These are phyloP conservation scores for Pterocles orientalis DNA, from an alignment of 2,113 vertebrate species.

Conservation along the genomic window DNA sequence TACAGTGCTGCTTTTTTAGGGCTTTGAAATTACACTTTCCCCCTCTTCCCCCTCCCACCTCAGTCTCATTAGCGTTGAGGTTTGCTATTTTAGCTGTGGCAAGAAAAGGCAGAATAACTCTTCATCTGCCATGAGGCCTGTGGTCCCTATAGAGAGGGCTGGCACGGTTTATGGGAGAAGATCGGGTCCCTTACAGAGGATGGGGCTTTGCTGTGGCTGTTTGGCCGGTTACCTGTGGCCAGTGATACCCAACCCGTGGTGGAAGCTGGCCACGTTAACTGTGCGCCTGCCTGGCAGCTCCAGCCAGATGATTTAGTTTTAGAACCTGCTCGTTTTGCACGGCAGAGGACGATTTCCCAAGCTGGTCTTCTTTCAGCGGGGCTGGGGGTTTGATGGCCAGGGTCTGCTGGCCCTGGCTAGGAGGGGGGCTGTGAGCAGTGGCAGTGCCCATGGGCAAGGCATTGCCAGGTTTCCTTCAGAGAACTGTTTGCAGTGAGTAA, in stretches of 20 bases:
- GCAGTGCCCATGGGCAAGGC: not conserved
- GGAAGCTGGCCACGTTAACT: not conserved
- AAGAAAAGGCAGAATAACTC: not conserved
- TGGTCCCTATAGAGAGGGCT: not conserved
- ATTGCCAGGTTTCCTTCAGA: not conserved
- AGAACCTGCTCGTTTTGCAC: not conserved
- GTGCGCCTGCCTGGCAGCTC: not conserved
- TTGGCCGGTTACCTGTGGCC: fast-evolving
- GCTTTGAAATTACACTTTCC: conserved; percentile 19
- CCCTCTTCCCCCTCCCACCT: conserved; percentile 44
- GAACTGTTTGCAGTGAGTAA: not conserved
- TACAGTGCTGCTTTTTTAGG: conserved; percentile 13
- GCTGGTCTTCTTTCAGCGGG: not conserved
- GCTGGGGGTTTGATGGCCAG: not conserved
- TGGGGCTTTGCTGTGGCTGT: not conserved
- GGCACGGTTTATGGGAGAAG: not conserved
- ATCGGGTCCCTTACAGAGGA: fast-evolving
- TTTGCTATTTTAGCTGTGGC: conserved; percentile 30
- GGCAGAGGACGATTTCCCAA: not conserved
- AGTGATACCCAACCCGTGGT: not conserved
- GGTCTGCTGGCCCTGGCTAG: not conserved
- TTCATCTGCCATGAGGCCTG: not conserved
- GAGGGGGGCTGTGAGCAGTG: not conserved
- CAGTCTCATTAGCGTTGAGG: not conserved
- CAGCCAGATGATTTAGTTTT: not conserved